phyloP scores from a whole-genome alignment of 2,113 vertebrate genomes.

The Tapirus terrestris region DNA sequence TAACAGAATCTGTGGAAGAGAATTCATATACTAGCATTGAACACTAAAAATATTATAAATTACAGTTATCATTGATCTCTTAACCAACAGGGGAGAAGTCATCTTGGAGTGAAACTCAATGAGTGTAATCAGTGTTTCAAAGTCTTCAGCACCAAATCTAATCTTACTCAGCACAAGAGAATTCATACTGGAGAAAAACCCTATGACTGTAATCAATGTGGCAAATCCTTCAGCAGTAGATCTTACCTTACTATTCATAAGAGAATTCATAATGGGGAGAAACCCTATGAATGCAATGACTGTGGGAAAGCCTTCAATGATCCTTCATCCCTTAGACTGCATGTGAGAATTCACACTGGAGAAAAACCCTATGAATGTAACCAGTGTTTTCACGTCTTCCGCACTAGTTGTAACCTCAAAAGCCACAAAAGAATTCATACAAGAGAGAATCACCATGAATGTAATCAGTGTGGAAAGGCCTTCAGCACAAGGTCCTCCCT shows the following conservation, averaged over 20 bases:
- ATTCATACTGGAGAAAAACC: slow-evolving; percentile 82
- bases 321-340: slow-evolving; percentile 72
- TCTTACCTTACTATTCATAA: slow-evolving; percentile 76
- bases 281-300: slow-evolving; percentile 70
- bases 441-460: slow-evolving; percentile 80
- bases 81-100: slow-evolving; percentile 63
- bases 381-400: slow-evolving; percentile 79
- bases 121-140: slow-evolving; percentile 80
- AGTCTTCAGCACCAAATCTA: slow-evolving; percentile 75
- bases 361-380: slow-evolving; percentile 79
- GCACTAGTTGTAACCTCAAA: slow-evolving; percentile 81
- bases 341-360: slow-evolving; percentile 77
- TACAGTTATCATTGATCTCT: slow-evolving; percentile 4
- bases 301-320: slow-evolving; percentile 76
- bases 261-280: slow-evolving; percentile 76
- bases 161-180: slow-evolving; percentile 80
- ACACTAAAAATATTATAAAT: slow-evolving; percentile 17
- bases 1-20: slow-evolving; percentile 22
- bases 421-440: slow-evolving; percentile 84
- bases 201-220: slow-evolving; percentile 80
- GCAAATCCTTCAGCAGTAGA: slow-evolving; percentile 73
- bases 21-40: neutral
- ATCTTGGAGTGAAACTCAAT: slow-evolving; percentile 67
- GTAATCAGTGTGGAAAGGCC: slow-evolving; percentile 80
- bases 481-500: slow-evolving; percentile 83